Percentiles rank a stretch among this genome's conserved stretches.
Evolutionary conservation across 2,113 vertebrate genomes (phyloP).

Genomic region (Malurus elegans): DNA sequence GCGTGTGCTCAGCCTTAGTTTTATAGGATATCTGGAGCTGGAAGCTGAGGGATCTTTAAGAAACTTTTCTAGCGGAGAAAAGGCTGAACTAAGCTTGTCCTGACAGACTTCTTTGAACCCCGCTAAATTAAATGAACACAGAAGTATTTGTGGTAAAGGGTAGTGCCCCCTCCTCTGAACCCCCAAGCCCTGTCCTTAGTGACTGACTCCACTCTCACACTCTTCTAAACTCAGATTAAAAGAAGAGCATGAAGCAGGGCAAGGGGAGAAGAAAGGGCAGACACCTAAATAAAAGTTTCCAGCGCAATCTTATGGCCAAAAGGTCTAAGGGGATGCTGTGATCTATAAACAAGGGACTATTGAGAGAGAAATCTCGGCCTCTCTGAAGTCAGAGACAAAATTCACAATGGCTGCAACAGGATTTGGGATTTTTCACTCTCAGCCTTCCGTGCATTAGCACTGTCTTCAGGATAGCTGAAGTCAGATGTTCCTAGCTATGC

Average conservation of each 20-base stretch:
- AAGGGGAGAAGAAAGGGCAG: not conserved
- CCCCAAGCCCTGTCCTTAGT: not conserved
- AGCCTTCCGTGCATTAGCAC: accelerated
- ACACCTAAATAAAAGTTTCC: not conserved
- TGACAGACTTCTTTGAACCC: not conserved
- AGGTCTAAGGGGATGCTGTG: not conserved
- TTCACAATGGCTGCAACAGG: not conserved
- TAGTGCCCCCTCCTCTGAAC: not conserved
- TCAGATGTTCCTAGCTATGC: not conserved
- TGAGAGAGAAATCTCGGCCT: not conserved
- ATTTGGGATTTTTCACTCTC: not conserved
- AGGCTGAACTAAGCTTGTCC: not conserved
- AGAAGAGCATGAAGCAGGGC: not conserved
- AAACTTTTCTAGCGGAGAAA: not conserved
- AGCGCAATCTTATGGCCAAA: not conserved
- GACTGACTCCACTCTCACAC: not conserved
- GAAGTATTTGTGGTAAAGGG: not conserved
- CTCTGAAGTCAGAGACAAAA: not conserved
- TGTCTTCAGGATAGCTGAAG: not conserved
- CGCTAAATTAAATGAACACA: not conserved
- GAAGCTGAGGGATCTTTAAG: not conserved
- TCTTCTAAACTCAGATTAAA: not conserved
- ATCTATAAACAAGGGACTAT: not conserved
- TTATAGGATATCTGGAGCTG: not conserved
- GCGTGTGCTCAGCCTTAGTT: not conserved